A percentile compares a stretch with the other conserved stretches of the same genome.
These are phyloP conservation scores for Poeciliopsis paucimaculata DNA, from an alignment of 2,797 vertebrate species.

Conservation along the genomic window DNA sequence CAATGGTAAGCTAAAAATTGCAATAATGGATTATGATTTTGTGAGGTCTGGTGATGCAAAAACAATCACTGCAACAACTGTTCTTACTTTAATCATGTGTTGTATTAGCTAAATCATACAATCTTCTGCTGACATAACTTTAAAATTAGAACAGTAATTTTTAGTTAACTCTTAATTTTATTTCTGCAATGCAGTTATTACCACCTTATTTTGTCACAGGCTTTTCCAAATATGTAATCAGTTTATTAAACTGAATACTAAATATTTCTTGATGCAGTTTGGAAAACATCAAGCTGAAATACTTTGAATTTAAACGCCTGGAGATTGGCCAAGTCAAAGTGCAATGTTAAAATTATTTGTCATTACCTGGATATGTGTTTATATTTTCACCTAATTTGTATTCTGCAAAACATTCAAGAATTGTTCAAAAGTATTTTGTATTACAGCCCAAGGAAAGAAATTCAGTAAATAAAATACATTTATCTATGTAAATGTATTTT, in stretches of 20 bases:
- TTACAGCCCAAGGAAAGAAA: too few species aligned
- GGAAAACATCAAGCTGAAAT: neutral
- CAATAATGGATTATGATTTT: conserved; percentile 23
- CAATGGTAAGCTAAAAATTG: conserved; percentile 9
- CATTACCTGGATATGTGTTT: conserved; percentile 45
- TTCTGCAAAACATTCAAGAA: too few species aligned
- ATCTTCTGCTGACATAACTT: neutral
- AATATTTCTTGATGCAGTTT: neutral
- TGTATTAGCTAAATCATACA: neutral
- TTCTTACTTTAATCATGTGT: conserved; percentile 9
- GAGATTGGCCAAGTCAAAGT: conserved; percentile 18
- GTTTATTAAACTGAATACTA: neutral
- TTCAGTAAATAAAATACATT: too few species aligned
- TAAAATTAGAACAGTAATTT: neutral
- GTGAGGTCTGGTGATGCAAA: conserved; percentile 21
- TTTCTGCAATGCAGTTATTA: neutral
- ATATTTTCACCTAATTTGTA: too few species aligned
- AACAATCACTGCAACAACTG: conserved; percentile 28
- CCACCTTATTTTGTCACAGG: neutral
- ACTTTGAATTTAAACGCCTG: neutral
- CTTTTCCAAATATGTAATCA: neutral
- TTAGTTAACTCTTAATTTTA: neutral
- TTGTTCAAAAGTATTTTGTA: too few species aligned
- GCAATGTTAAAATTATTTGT: conserved; percentile 39
- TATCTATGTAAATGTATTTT: too few species aligned